Evolutionary conservation across 2,888 invertebrate genomes (phyloP).

Genomic region (Andrena praecox): DNA sequence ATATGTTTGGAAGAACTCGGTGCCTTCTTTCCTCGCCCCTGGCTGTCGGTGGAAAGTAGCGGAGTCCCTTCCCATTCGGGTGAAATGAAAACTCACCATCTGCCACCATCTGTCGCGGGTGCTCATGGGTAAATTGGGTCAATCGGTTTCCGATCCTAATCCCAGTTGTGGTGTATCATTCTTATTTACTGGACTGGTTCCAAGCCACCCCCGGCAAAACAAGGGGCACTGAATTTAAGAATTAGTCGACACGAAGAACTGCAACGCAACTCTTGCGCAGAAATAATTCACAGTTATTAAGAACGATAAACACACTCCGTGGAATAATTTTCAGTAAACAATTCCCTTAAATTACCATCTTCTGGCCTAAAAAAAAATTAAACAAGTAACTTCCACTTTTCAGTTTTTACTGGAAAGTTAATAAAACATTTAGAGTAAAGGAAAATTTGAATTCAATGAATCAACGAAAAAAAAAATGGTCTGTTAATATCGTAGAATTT

Average conservation of each 20-base stretch:
- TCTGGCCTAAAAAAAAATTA: no score
- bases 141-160: constrained; percentile 66
- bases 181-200: constrained; percentile 38
- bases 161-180: constrained; percentile 41
- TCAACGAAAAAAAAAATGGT: no score
- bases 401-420: no score
- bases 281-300: no score
- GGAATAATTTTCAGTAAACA: no score
- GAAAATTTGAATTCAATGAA: no score
- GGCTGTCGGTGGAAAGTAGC: constrained; percentile 3
- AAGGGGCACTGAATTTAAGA: background rate
- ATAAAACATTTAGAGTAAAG: no score
- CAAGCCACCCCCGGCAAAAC: constrained; percentile 8
- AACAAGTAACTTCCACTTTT: no score
- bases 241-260: constrained; percentile 3
- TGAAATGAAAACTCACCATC: constrained; percentile 39
- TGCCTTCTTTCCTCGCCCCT: background rate
- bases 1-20: background rate
- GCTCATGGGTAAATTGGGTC: constrained; percentile 59
- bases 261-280: background rate
- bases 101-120: constrained; percentile 45
- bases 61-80: constrained; percentile 5
- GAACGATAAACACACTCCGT: no score
- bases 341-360: no score
- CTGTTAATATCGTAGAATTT: no score